These are phyloP conservation scores for Bombus ignitus DNA, from an alignment of 1,140 invertebrate genomes.

Conservation along the genomic window DNA sequence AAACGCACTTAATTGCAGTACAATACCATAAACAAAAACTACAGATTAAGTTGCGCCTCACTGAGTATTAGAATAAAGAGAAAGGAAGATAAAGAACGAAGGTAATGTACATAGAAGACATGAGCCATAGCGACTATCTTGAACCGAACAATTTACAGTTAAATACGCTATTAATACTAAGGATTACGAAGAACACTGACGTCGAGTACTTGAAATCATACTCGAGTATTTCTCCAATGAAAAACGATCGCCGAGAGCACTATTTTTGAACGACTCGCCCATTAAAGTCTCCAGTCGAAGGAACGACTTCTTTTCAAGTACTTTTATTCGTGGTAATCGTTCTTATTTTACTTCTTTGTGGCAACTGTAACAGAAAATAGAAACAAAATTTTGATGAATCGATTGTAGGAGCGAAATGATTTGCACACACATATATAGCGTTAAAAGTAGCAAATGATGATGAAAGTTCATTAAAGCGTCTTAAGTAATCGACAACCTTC, in stretches of 20 bases:
- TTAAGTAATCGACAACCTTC: slow-evolving; percentile 18
- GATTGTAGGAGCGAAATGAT: background rate
- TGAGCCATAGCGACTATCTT: background rate
- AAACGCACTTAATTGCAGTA: background rate
- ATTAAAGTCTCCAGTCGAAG: background rate
- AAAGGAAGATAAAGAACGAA: background rate
- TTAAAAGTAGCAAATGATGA: background rate
- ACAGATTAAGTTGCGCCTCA: slow-evolving; percentile 16
- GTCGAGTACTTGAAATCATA: background rate
- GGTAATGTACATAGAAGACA: slow-evolving; percentile 8
- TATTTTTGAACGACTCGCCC: too few species aligned
- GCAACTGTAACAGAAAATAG: slow-evolving; percentile 28
- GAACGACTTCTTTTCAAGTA: background rate
- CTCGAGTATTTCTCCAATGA: background rate
- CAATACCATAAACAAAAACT: background rate
- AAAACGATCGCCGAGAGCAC: background rate
- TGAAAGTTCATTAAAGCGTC: slow-evolving; percentile 13
- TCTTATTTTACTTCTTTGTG: slow-evolving; percentile 46
- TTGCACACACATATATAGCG: background rate
- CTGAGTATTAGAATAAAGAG: background rate
- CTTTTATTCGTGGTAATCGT: too few species aligned
- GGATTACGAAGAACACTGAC: slow-evolving; percentile 11
- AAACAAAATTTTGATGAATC: background rate
- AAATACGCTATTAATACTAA: slow-evolving; percentile 42
- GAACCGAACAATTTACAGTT: slow-evolving; percentile 21